phyloP scores from a whole-genome alignment of 2,888 invertebrate genomes.

The Napeogenes inachia region DNA sequence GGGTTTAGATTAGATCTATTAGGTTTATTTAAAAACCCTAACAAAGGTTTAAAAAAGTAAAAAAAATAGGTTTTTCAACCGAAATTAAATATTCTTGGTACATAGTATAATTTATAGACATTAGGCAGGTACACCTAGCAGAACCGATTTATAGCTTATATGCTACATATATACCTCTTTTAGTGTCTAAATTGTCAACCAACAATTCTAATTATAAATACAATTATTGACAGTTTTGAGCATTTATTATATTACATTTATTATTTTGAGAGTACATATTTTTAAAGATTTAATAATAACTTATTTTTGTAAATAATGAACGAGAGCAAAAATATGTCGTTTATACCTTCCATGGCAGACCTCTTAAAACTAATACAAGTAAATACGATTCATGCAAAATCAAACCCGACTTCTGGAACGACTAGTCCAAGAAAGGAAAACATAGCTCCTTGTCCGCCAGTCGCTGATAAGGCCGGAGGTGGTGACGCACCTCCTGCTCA shows the following conservation, averaged over 20 bases:
- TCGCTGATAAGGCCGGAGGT: slow-evolving; percentile 32
- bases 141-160: too few relatives aligned
- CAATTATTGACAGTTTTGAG: slow-evolving; percentile 9
- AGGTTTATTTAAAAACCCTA: too few relatives aligned
- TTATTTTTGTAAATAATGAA: slow-evolving; percentile 31
- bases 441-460: slow-evolving; percentile 17
- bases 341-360: slow-evolving; percentile 46
- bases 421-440: slow-evolving; percentile 41
- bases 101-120: too few relatives aligned
- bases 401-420: slow-evolving; percentile 39
- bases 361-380: slow-evolving; percentile 52
- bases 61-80: too few relatives aligned
- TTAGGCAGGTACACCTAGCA: too few relatives aligned
- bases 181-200: too few relatives aligned
- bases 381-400: slow-evolving; percentile 57
- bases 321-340: slow-evolving; percentile 32
- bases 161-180: too few relatives aligned
- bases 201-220: too few relatives aligned
- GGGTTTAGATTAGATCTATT: too few relatives aligned
- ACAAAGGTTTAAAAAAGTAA: too few relatives aligned
- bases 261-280: slow-evolving; percentile 6
- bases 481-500: slow-evolving; percentile 41
- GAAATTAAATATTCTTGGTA: too few relatives aligned
- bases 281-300: slow-evolving; percentile 4
- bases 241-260: slow-evolving; percentile 3